Percentiles rank a stretch among this genome's conserved stretches.
Evolutionary conservation across 1,140 invertebrate species (phyloP).

Genomic region (Formica selysi): DNA sequence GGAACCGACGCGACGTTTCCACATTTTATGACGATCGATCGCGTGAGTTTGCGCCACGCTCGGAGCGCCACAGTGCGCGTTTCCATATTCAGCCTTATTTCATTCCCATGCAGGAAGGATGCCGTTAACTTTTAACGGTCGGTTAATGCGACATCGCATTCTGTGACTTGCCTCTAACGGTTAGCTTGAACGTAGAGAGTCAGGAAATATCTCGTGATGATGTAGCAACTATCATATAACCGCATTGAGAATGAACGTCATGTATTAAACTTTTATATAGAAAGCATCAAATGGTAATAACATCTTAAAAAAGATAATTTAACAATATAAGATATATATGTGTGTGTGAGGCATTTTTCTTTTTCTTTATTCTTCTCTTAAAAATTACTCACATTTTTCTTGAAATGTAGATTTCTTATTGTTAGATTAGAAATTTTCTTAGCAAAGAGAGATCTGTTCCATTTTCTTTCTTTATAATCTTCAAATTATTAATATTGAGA

Average conservation of each 20-base stretch:
- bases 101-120: constrained; percentile 54
- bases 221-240: constrained; percentile 25
- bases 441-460: background rate
- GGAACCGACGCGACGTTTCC: constrained; percentile 70
- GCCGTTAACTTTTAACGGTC: constrained; percentile 71
- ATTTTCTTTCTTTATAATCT: background rate
- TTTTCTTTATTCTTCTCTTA: background rate
- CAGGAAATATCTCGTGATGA: constrained; percentile 52
- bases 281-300: background rate
- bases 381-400: background rate
- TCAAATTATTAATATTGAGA: background rate
- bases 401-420: background rate
- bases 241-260: background rate
- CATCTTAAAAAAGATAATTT: background rate
- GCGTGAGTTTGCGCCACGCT: constrained; percentile 13
- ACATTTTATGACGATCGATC: constrained; percentile 74
- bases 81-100: constrained; percentile 64
- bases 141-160: constrained; percentile 67
- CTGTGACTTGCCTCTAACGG: constrained; percentile 45
- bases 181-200: constrained; percentile 15
- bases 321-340: background rate
- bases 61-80: constrained; percentile 49
- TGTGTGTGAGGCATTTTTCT: background rate
- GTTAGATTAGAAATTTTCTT: background rate
- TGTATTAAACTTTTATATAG: constrained; percentile 6